Evolutionary conservation across 2,797 vertebrate species (phyloP).

Genomic region (Sylvilagus floridanus): DNA sequence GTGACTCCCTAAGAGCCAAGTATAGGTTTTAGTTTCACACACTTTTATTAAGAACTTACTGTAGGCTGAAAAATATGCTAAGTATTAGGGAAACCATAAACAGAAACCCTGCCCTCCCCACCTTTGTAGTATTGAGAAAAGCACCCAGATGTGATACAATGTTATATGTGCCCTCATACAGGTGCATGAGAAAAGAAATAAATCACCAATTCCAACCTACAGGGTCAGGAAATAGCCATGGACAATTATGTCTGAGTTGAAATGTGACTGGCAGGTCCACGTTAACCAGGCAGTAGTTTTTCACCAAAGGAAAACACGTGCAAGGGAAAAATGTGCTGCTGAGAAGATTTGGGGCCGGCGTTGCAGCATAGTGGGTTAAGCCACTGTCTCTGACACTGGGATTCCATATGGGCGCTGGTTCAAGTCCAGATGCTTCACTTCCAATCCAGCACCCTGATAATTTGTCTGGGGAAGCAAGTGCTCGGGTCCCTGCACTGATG

Average conservation of each 20-base stretch:
- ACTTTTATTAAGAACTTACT: conserved; percentile 2
- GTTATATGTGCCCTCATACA: background rate
- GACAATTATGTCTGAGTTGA: background rate
- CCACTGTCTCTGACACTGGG: no score
- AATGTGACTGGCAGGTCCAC: background rate
- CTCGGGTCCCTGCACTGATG: no score
- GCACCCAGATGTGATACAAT: background rate
- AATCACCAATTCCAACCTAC: background rate
- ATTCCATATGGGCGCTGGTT: no score
- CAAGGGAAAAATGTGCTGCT: background rate
- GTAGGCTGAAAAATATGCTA: background rate
- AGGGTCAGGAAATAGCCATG: background rate
- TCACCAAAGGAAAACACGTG: background rate
- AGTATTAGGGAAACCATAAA: background rate
- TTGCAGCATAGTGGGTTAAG: no score
- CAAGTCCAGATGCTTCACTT: no score
- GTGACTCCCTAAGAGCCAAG: background rate
- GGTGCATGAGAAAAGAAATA: background rate
- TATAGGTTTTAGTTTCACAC: background rate
- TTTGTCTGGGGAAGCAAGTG: no score
- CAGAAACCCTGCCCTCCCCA: background rate
- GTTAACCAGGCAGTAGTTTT: background rate
- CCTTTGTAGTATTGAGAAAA: background rate
- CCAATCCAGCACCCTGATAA: no score
- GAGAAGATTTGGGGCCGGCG: background rate